These are phyloP conservation scores for Echinometra lucunter DNA, from an alignment of 53 echinoderm and acorn worm species.

Conservation along the genomic window DNA sequence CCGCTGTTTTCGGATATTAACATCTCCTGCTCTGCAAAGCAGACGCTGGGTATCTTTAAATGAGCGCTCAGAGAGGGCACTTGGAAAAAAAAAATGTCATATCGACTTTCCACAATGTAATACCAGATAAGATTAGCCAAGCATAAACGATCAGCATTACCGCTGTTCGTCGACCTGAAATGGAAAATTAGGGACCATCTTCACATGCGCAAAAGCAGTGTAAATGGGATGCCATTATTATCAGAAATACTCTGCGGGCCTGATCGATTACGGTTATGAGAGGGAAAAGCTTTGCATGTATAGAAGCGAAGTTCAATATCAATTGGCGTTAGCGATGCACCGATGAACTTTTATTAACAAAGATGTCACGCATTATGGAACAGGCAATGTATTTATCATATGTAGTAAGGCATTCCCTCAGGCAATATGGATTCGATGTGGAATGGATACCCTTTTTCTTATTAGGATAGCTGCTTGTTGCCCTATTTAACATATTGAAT, in stretches of 20 bases:
- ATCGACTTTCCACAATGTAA: slow-evolving; percentile 40
- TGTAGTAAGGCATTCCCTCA: neutral
- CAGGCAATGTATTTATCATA: slow-evolving; percentile 35
- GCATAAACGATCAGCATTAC: slow-evolving; percentile 54
- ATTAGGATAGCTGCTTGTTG: neutral
- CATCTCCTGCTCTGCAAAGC: neutral
- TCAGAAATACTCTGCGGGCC: slow-evolving; percentile 37
- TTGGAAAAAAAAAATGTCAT: slow-evolving; percentile 31
- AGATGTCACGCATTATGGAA: slow-evolving; percentile 43
- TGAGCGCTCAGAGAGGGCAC: neutral
- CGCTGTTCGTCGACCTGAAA: slow-evolving; percentile 12
- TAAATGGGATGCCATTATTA: slow-evolving; percentile 51
- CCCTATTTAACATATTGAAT: too few species aligned
- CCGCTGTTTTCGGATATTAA: slow-evolving; percentile 41
- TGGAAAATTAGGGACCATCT: slow-evolving; percentile 50
- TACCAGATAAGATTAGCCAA: slow-evolving; percentile 48
- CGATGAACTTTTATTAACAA: slow-evolving; percentile 24
- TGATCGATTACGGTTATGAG: slow-evolving; percentile 42
- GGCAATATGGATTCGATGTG: neutral
- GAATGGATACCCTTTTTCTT: neutral
- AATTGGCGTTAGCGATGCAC: slow-evolving; percentile 53
- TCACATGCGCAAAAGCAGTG: neutral
- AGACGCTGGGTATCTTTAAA: neutral
- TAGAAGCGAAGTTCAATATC: slow-evolving; percentile 30
- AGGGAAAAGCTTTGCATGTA: neutral